These are phyloP conservation scores for Eclectus roratus DNA, from an alignment of 2,113 vertebrate species.

Conservation along the genomic window DNA sequence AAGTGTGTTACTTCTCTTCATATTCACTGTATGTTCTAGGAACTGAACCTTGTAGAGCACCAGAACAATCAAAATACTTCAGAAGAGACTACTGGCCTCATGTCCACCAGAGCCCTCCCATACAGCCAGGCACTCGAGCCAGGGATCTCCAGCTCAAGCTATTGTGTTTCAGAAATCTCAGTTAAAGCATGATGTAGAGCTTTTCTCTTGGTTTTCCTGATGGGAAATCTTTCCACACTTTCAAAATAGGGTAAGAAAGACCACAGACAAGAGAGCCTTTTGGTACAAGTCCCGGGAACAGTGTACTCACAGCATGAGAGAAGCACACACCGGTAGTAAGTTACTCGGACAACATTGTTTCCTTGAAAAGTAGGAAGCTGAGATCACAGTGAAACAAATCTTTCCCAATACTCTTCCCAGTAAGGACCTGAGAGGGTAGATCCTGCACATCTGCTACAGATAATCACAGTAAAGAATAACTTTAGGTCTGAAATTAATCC, in stretches of 20 bases:
- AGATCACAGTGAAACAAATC: neutral
- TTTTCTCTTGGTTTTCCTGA: neutral
- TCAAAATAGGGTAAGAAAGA: neutral
- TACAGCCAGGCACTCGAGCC: neutral
- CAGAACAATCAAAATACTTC: neutral
- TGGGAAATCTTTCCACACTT: neutral
- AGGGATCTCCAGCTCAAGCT: neutral
- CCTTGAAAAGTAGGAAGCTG: neutral
- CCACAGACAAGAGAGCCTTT: neutral
- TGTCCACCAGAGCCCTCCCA: neutral
- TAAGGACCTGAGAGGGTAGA: neutral
- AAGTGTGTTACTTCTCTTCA: neutral
- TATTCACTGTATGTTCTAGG: neutral
- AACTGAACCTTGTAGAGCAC: neutral
- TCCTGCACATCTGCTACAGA: neutral
- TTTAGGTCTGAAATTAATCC: neutral
- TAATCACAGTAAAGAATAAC: neutral
- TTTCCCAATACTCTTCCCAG: neutral
- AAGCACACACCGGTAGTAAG: neutral
- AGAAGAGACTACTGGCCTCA: neutral
- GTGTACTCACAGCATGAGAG: neutral
- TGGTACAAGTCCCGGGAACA: neutral
- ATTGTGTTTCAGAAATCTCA: neutral
- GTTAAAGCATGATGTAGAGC: neutral
- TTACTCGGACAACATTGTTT: neutral